These are phyloP conservation scores for Amphipoea oculea DNA, from an alignment of 2,888 invertebrate species.

Conservation along the genomic window DNA sequence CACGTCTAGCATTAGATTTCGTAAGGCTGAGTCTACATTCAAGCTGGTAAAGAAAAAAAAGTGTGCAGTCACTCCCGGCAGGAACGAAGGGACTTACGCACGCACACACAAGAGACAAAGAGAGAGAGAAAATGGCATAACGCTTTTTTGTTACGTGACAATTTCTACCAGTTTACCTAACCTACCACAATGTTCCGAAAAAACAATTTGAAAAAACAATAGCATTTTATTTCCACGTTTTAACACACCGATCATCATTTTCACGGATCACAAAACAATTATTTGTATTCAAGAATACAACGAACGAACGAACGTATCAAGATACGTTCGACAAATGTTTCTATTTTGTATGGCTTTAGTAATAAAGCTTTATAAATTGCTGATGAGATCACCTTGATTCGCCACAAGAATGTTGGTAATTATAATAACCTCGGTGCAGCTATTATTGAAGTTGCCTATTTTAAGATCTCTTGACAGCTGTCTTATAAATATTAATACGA, in stretches of 20 bases:
- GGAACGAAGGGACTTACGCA: neutral
- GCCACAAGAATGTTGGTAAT: slow-evolving; percentile 22
- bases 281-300: slow-evolving; percentile 7
- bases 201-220: neutral
- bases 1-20: neutral
- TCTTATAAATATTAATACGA: slow-evolving; percentile 31
- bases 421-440: slow-evolving; percentile 26
- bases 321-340: neutral
- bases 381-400: slow-evolving; percentile 3
- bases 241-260: neutral
- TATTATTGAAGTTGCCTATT: slow-evolving; percentile 43
- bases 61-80: neutral
- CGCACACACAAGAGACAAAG: too few relatives aligned
- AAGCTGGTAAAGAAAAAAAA: neutral
- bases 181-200: neutral
- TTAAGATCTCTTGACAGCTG: slow-evolving; percentile 42
- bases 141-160: too few relatives aligned
- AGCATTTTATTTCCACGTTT: neutral
- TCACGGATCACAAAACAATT: neutral
- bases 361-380: slow-evolving; percentile 23
- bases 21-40: neutral
- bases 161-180: too few relatives aligned
- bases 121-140: too few relatives aligned
- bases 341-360: slow-evolving; percentile 15
- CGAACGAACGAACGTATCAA: too few relatives aligned